Base-by-base conservation (phyloP, 23 tunicate species). In the Halocynthia roretzi region DNA sequence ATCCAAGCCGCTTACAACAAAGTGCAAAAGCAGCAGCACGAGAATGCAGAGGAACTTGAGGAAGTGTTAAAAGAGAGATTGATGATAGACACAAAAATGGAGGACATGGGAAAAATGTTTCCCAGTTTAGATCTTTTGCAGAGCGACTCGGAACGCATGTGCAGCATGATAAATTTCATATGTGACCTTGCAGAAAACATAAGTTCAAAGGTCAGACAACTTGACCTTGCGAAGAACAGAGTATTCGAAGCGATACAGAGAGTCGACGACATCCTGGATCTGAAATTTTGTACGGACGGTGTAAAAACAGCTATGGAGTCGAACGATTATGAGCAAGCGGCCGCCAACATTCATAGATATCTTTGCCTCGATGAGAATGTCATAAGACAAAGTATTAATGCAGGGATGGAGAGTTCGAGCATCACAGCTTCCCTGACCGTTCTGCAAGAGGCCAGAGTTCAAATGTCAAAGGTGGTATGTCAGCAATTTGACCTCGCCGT, bases 231-330 rank as follows among this genome's bases (percentile, higher is more conserved):
- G 10, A 93, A 93, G 57, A 83, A 85, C 7, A 86, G 81, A 71
- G 98, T 93, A 51, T 93, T 93, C 65, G 76, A 83, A 54, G 98
- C 98, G 10, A 93, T 93, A 53, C 98, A 93, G 76, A 75, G 98
- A 52, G 98, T 93, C 54, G 98, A 93, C 80, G 98, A 93, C 55
- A 75, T 93, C 44, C 70, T 93, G 23, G 98, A 93, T 71, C 77
- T 93, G 62, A 93, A 93, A 67, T 75, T 56, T 49, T 93, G 98
- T 78, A 87, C 98, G 7, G 98, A 93, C 62, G 98, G 98, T 8
- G 98, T 93, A 20, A 87, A 93, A 53, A 20, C 81, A 51, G 98
- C 98, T 0, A 83, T 93, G 98, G 98, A 87, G 61, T 49, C 84
- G 14, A 83, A 93, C 66, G 98, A 93, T 61, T 87, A 87, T 75